phyloP scores from a whole-genome alignment of 2,797 vertebrate genomes.

The Taeniopygia guttata region DNA sequence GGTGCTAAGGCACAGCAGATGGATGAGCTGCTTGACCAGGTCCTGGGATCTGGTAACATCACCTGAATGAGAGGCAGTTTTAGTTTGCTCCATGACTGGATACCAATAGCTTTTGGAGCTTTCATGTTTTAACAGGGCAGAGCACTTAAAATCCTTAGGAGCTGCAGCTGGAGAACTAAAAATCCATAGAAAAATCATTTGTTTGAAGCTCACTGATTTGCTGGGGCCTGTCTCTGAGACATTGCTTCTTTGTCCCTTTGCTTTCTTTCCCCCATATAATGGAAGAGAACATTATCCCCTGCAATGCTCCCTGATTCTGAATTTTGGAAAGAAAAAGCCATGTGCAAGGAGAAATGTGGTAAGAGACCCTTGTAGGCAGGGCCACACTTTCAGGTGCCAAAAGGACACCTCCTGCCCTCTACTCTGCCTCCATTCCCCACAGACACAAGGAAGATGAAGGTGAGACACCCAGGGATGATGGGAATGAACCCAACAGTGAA shows the following conservation, averaged over 20 bases:
- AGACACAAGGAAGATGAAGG: neutral
- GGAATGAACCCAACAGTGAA: neutral
- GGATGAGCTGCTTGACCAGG: neutral
- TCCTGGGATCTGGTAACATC: neutral
- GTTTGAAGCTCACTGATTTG: neutral
- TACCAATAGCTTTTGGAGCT: neutral
- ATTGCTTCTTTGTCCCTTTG: neutral
- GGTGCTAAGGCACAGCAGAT: neutral
- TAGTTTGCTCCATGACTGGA: neutral
- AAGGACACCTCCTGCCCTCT: neutral
- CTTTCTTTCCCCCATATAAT: neutral
- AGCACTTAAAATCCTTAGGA: neutral
- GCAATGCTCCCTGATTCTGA: neutral
- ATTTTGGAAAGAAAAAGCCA: neutral
- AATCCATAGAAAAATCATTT: neutral
- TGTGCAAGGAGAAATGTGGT: neutral
- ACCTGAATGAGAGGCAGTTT: neutral
- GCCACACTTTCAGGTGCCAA: neutral
- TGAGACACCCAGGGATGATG: neutral
- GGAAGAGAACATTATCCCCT: neutral
- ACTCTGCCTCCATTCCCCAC: neutral
- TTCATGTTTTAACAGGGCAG: neutral
- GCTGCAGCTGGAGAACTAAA: neutral
- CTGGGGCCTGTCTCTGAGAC: neutral
- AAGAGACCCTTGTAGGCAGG: neutral